phyloP scores from a whole-genome alignment of 2,113 vertebrate species.

The Notarius lentiginosus region DNA sequence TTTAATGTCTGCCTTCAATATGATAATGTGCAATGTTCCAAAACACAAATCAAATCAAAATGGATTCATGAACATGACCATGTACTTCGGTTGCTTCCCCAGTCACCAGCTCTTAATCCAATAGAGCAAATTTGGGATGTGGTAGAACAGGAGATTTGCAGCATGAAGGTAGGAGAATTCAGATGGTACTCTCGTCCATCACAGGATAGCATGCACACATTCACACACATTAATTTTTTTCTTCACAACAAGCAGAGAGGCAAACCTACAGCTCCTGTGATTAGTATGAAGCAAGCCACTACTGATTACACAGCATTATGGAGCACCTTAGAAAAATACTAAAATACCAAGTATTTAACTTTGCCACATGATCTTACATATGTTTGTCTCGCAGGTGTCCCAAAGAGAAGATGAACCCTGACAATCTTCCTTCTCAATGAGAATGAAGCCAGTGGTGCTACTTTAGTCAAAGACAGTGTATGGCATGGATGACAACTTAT shows the following conservation, averaged over 20 bases:
- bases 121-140: background rate
- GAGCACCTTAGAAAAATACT: background rate
- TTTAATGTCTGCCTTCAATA: background rate
- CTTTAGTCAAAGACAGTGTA: background rate
- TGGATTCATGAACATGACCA: background rate
- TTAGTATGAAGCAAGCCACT: background rate
- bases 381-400: background rate
- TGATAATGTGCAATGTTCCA: background rate
- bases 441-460: background rate
- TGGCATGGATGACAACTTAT: background rate
- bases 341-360: background rate
- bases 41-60: background rate
- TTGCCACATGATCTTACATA: background rate
- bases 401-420: background rate
- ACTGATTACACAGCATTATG: background rate
- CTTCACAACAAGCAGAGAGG: background rate
- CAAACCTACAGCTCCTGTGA: background rate
- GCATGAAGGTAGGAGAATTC: background rate
- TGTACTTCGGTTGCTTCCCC: background rate
- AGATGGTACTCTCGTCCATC: background rate
- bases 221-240: background rate
- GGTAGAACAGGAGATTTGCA: background rate
- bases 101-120: background rate
- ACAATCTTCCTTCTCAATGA: background rate
- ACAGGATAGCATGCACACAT: background rate